phyloP scores from a whole-genome alignment of 2,888 invertebrate genomes.

The Oasisia sp. region DNA sequence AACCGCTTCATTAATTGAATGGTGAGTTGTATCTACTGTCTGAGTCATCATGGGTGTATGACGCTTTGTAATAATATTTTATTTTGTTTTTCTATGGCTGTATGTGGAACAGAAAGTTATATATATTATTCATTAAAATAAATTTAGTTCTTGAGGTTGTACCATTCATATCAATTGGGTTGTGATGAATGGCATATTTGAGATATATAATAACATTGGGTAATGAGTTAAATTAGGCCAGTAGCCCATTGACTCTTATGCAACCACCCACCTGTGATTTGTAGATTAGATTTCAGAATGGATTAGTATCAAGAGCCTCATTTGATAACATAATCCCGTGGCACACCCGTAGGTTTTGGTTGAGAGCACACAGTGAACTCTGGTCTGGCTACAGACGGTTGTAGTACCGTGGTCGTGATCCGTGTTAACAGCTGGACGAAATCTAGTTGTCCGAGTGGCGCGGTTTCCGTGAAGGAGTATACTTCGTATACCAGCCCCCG shows the following conservation, averaged over 20 bases:
- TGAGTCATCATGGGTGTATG: too few species aligned
- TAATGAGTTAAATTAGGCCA: neutral
- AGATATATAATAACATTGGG: neutral
- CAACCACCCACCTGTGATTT: neutral
- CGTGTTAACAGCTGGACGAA: neutral
- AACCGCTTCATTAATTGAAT: too few species aligned
- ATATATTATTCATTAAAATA: too few species aligned
- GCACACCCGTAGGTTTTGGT: neutral
- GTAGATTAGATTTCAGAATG: neutral
- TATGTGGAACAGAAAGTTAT: too few species aligned
- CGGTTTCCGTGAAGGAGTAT: neutral
- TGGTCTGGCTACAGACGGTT: neutral
- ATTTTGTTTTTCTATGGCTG: too few species aligned
- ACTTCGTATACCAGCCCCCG: neutral
- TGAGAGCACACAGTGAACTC: neutral
- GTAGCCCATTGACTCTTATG: neutral
- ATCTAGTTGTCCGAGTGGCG: neutral
- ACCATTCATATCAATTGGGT: neutral
- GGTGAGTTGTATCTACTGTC: too few species aligned
- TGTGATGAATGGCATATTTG: neutral
- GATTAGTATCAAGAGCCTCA: neutral
- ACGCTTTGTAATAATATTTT: too few species aligned
- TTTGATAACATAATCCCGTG: neutral
- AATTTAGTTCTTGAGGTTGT: neutral
- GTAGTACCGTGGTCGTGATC: neutral